Evolutionary conservation across 2,797 vertebrate genomes (phyloP).

Genomic region (Lagorchestes hirsutus): DNA sequence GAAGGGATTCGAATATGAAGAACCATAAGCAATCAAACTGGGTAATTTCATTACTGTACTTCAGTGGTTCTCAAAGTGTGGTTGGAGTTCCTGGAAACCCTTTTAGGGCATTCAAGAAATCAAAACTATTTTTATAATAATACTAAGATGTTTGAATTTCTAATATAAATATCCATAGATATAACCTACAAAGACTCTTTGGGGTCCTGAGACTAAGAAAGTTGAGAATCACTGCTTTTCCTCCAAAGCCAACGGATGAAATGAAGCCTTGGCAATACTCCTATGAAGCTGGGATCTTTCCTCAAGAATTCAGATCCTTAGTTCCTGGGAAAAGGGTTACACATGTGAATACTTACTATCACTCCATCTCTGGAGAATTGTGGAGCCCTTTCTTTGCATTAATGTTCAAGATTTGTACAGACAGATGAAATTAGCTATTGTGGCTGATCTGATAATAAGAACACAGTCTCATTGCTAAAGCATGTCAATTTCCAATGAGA

Average conservation of each 20-base stretch:
- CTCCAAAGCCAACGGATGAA: slow-evolving; percentile 69
- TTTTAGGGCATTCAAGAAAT: not conserved
- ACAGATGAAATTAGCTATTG: slow-evolving; percentile 42
- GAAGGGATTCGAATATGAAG: slow-evolving; percentile 5
- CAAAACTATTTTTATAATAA: not conserved
- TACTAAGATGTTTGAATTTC: not conserved
- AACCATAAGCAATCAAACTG: not conserved
- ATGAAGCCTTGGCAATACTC: slow-evolving; percentile 62
- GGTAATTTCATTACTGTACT: slow-evolving; percentile 38
- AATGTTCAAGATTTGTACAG: slow-evolving; percentile 32
- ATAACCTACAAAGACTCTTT: not conserved
- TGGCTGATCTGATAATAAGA: slow-evolving; percentile 27
- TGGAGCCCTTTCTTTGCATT: slow-evolving; percentile 19
- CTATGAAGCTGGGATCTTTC: slow-evolving; percentile 22
- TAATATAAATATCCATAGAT: not conserved
- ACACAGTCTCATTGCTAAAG: not conserved
- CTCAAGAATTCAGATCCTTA: slow-evolving; percentile 20
- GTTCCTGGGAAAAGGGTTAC: not conserved
- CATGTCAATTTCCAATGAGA: not conserved
- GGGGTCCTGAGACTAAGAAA: not conserved
- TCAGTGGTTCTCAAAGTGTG: not conserved
- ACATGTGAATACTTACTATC: not conserved
- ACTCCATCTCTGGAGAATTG: not conserved
- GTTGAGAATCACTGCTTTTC: not conserved
- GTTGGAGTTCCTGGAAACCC: not conserved